These are phyloP conservation scores for Metacarcinus magister DNA, from an alignment of 2,888 invertebrate genomes.

Conservation along the genomic window DNA sequence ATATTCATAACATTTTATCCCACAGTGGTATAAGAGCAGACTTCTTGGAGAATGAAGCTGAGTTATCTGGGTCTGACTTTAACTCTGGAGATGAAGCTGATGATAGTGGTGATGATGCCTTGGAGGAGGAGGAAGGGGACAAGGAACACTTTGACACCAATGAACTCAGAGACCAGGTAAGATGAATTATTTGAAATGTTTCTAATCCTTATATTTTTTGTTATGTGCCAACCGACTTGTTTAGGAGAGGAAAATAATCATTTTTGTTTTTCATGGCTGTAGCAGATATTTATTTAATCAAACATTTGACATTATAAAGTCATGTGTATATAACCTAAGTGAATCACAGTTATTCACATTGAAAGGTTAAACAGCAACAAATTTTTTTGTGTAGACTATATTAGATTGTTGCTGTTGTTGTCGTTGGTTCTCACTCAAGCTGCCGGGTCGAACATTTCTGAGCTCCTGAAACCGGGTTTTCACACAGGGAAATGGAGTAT, in stretches of 20 bases:
- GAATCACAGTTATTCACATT: too few species aligned
- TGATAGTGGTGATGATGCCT: constrained; percentile 91
- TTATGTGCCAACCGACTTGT: too few species aligned
- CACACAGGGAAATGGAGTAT: too few species aligned
- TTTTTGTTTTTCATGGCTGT: too few species aligned
- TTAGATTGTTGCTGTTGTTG: too few species aligned
- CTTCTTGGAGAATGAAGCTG: constrained; percentile 96
- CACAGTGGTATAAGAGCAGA: constrained; percentile 85
- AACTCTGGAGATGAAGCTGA: constrained; percentile 95
- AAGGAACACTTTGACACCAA: constrained; percentile 92
- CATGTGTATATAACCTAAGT: not conserved
- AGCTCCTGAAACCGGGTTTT: too few species aligned
- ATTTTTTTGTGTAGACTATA: too few species aligned
- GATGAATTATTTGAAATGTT: constrained; percentile 83
- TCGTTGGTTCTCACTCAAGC: too few species aligned
- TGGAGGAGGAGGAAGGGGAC: constrained; percentile 94
- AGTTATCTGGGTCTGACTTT: constrained; percentile 95
- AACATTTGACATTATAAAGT: not conserved
- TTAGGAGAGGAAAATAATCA: too few species aligned
- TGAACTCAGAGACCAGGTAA: constrained; percentile 91
- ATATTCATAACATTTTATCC: not conserved
- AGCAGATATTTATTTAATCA: not conserved
- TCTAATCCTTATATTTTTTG: too few species aligned
- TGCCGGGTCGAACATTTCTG: too few species aligned
- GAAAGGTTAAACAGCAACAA: too few species aligned